Base-by-base conservation (phyloP, 2,888 invertebrate species). In the Pseudolycoriella hygida region DNA sequence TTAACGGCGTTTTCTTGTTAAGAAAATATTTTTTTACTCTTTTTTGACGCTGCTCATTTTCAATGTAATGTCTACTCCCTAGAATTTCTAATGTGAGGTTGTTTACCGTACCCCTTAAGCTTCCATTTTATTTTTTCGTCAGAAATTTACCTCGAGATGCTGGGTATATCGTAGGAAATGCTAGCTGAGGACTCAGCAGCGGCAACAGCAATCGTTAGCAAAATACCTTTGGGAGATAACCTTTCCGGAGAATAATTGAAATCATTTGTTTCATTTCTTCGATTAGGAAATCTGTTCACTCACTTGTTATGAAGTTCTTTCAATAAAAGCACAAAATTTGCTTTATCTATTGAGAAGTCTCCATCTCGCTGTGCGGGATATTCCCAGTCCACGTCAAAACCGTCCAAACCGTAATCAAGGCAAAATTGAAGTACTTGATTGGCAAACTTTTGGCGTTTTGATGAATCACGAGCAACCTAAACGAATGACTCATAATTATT, bases 351-450 rank as follows among this genome's bases (percentile, higher is more conserved):
- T 40, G 53, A 49, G 2, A 50, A 48, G 12, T 37, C 37, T 11
- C 17, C 30, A 18, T 25, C 18, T 52, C 88, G 71, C 55, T 77
- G 74, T 10, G 76, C 75, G 0, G 88, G 88, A 57, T 82, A 88
- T 60, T 88, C 87, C 88, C 88, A 88, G 56, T 87, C 87, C 53
- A 65, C 48, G 44, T 65, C 65, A 5, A 30, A 42, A 14, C 42
- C 40, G 32, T 40, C 40, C 14, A 41, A 45, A 30, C 30, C 20
- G 19, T 41, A 17, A 3, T 11, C 14, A 2, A 10, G 12, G 8
- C 89, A 64, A 56, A 85, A 82, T 32, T 70, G 61, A 1, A 85
- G 54, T 1, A 78, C 80, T 52, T 81, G 85, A 31, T 71, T 64
- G 0, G 86, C 73, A 55, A 90, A 89, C 42, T 64, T 68, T 3